These are phyloP conservation scores for Oreonectes daqikongensis DNA, from an alignment of 2,797 vertebrate genomes.

Conservation along the genomic window DNA sequence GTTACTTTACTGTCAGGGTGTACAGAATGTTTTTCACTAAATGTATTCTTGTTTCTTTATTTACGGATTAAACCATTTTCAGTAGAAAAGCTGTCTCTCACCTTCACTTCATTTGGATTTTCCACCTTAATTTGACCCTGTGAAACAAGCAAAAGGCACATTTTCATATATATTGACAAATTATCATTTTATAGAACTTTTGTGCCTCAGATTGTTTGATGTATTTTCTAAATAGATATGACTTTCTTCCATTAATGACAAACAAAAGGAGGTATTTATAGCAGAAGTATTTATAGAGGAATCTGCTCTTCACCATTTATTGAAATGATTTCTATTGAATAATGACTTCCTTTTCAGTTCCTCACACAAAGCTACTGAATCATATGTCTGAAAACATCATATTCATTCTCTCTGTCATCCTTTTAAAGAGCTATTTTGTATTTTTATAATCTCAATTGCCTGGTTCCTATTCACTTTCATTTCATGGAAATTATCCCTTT, in stretches of 20 bases:
- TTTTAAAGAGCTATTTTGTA: background rate
- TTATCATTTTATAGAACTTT: no score
- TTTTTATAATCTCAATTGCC: background rate
- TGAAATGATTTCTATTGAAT: background rate
- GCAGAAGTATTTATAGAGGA: background rate
- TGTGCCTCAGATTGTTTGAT: background rate
- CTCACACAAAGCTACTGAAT: background rate
- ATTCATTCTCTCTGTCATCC: background rate
- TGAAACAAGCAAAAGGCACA: slow-evolving; percentile 48
- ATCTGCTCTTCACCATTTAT: background rate
- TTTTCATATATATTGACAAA: background rate
- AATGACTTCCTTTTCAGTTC: background rate
- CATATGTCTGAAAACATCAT: background rate
- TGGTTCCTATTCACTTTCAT: background rate
- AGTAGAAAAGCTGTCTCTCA: slow-evolving; percentile 56
- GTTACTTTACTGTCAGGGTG: background rate
- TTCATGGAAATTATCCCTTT: background rate
- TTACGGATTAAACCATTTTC: background rate
- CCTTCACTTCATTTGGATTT: slow-evolving; percentile 85
- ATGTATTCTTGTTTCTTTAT: background rate
- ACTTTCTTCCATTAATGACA: background rate
- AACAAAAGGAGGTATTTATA: background rate
- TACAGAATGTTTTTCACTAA: slow-evolving; percentile 11
- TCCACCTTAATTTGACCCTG: slow-evolving; percentile 93
- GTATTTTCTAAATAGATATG: background rate